Percentiles rank a stretch among this genome's conserved stretches.
These are phyloP conservation scores for Bettongia penicillata DNA, from an alignment of 2,113 vertebrate species.

Conservation along the genomic window DNA sequence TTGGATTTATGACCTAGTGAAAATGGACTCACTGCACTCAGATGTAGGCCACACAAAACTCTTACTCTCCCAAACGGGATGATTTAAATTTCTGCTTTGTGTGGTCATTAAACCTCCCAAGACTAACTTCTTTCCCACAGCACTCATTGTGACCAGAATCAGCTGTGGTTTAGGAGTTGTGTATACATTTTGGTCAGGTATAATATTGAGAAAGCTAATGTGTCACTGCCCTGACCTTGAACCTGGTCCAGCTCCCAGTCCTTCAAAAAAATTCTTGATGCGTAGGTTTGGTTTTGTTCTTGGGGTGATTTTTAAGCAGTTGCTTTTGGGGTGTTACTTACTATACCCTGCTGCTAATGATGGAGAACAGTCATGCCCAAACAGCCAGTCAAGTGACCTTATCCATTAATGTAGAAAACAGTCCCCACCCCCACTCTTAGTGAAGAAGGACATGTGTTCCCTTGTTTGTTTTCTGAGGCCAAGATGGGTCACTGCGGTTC, in stretches of 20 bases:
- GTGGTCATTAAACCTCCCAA: background rate
- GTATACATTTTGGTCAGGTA: background rate
- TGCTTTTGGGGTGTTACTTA: background rate
- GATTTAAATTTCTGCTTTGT: background rate
- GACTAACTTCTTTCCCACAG: background rate
- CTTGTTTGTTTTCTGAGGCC: background rate
- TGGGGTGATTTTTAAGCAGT: too few species aligned
- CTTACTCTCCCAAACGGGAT: background rate
- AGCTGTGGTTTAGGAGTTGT: background rate
- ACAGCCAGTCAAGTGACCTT: too few species aligned
- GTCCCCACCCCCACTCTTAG: too few species aligned
- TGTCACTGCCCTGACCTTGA: background rate
- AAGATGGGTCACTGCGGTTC: background rate
- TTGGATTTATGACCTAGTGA: background rate
- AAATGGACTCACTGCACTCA: background rate
- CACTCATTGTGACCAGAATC: background rate
- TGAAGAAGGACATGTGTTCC: background rate
- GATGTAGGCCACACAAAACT: background rate
- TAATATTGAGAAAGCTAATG: too few species aligned
- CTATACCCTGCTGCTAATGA: background rate
- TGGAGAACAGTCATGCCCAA: background rate
- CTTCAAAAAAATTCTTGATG: too few species aligned
- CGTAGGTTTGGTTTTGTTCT: too few species aligned
- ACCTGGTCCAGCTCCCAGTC: too few species aligned
- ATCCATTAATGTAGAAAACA: too few species aligned